Conservation (phyloP, 2,888 invertebrate species). For the Lithodes maja region DNA sequence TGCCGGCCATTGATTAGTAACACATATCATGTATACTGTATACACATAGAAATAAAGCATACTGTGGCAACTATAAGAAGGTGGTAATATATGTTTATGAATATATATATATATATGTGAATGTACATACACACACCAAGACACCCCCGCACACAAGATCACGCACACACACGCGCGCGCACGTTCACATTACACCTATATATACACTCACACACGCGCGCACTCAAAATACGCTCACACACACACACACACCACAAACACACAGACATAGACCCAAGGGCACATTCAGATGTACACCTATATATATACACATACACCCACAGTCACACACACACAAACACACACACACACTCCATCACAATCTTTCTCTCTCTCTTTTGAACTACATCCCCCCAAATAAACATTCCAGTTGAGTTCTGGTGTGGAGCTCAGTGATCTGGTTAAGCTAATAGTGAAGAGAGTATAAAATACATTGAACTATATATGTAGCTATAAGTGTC, state of each 20-base stretch:
- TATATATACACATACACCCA: slow-evolving; percentile 19
- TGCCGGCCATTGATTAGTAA: no score
- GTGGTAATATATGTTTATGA: not conserved
- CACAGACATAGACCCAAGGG: not conserved
- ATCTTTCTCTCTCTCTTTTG: not conserved
- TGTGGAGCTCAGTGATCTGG: no score
- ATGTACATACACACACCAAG: not conserved
- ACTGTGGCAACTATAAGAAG: no score
- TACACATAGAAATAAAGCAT: no score
- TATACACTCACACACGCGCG: slow-evolving; percentile 13
- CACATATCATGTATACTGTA: no score
- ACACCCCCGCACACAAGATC: not conserved
- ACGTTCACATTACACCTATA: not conserved
- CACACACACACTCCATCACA: not conserved
- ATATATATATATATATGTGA: not conserved
- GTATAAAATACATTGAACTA: no score
- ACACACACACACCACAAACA: no score
- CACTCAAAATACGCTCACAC: no score
- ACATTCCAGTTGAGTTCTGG: no score
- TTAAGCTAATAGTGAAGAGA: no score
- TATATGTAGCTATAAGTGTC: no score
- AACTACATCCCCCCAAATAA: not conserved
- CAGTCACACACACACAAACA: slow-evolving; percentile 16
- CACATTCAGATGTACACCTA: not conserved
- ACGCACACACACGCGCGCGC: not conserved